Evolutionary conservation across 2,113 vertebrate species (phyloP), one percentile per base, ranked within the genome.

Genomic region (Penelope pileata): DNA sequence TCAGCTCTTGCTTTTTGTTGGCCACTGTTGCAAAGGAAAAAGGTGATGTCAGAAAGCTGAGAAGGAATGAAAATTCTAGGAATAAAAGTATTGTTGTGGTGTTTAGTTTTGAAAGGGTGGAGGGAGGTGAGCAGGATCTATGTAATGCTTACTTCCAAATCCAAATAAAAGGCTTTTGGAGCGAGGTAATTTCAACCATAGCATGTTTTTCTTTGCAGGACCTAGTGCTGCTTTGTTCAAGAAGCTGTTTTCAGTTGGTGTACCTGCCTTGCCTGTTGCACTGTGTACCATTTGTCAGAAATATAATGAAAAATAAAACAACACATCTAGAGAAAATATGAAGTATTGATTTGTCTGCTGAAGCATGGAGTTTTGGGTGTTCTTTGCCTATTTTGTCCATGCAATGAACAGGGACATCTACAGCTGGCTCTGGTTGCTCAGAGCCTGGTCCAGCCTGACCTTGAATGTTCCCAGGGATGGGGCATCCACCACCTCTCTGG

Each of bases 1-100:
- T 77, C 30, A 7, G n/a, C 81, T 74, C 18, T 53, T 43, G 17
- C 9, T 59, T 74, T 91, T 78, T 83, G 36, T 79, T 68, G 42
- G 26, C 32, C 34, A 8, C 40, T 58, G 51, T 56, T 4, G 0
- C 29, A 27, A 23, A 69, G 22, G 34, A 38, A 38, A 58, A 51
- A 21, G 59, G 72, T 6, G 77, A 48, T 17, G 42, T 74, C 12
- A 58, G 42, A 73, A 77, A 74, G 13, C 19, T 70, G 59, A 62
- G 53, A 24, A 60, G n/a, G 45, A 74, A n/a, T 15, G 8, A 34
- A 83, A 90, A 21, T 60, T 26, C 42, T 74, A 0, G 0, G 0
- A 34, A 58, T 16, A 48, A 45, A 64, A 77, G 23, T 40, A 24
- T 2, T 64, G 29, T 8, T 76, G 24, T 53, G 60, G 30, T 40